Percentiles rank a stretch among this genome's conserved stretches.
Evolutionary conservation across 2,888 invertebrate genomes (phyloP).

Genomic region (Rhabditophanes sp.): DNA sequence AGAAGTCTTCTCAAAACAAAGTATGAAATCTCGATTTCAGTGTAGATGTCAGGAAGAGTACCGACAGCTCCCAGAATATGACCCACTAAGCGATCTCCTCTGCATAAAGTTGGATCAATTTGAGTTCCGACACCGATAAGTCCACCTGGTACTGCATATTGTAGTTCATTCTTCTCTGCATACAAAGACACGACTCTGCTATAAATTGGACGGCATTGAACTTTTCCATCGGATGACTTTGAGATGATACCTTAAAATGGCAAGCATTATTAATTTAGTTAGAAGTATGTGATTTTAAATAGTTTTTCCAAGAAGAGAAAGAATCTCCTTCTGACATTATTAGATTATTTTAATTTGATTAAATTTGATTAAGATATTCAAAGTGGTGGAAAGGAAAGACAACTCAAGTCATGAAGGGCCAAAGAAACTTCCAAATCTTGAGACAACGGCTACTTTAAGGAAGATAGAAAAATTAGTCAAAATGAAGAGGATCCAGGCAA

Average conservation of each 20-base stretch:
- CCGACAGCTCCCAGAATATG: slow-evolving; percentile 82
- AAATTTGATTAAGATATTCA: too few relatives aligned
- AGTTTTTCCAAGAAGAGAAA: too few relatives aligned
- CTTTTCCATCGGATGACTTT: slow-evolving; percentile 81
- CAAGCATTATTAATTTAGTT: slow-evolving; percentile 48
- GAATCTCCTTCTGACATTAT: too few relatives aligned
- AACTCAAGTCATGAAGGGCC: too few relatives aligned
- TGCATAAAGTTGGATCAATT: slow-evolving; percentile 93
- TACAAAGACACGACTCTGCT: slow-evolving; percentile 76
- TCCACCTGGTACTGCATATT: slow-evolving; percentile 98
- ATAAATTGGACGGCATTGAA: slow-evolving; percentile 89
- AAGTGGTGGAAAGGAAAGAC: too few relatives aligned
- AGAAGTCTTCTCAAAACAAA: slow-evolving; percentile 81
- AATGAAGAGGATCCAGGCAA: too few relatives aligned
- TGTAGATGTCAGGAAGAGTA: slow-evolving; percentile 85
- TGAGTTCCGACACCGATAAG: slow-evolving; percentile 95
- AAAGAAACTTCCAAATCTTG: too few relatives aligned
- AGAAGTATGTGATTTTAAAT: not conserved
- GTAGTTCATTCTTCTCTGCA: slow-evolving; percentile 89
- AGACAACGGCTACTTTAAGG: too few relatives aligned
- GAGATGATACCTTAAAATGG: slow-evolving; percentile 92
- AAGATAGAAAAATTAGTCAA: too few relatives aligned
- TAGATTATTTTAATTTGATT: too few relatives aligned
- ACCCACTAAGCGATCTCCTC: slow-evolving; percentile 93
- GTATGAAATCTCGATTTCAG: slow-evolving; percentile 92